Conservation (phyloP, 2,797 vertebrate species). For the Leontocebus nigricollis region DNA sequence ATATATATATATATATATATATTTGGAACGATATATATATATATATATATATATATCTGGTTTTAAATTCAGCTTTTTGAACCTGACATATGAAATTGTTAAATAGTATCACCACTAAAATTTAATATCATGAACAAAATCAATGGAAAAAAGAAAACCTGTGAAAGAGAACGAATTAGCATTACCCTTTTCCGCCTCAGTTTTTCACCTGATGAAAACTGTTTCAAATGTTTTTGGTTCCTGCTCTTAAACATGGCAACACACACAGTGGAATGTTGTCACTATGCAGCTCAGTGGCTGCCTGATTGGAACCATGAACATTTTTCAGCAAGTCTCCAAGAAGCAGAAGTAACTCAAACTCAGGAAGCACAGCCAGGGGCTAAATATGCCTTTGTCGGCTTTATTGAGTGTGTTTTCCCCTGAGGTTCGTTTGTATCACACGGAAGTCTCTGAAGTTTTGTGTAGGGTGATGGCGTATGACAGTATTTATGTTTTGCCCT, state of each 20-base stretch:
- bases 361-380: neutral
- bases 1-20: no score
- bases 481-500: neutral
- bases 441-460: neutral
- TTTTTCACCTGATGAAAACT: neutral
- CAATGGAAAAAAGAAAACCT: neutral
- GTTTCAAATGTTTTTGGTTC: neutral
- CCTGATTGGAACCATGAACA: neutral
- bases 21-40: no score
- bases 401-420: neutral
- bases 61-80: conserved; percentile 33
- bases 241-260: neutral
- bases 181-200: neutral
- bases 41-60: neutral
- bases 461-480: neutral
- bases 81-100: neutral
- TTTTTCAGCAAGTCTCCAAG: neutral
- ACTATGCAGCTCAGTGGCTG: neutral
- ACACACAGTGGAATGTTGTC: neutral
- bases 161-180: neutral
- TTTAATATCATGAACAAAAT: neutral
- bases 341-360: neutral
- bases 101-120: neutral
- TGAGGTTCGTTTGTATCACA: neutral
- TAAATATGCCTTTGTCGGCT: neutral